Base-by-base conservation (phyloP, 2,113 vertebrate genomes). In the Motacilla alba region DNA sequence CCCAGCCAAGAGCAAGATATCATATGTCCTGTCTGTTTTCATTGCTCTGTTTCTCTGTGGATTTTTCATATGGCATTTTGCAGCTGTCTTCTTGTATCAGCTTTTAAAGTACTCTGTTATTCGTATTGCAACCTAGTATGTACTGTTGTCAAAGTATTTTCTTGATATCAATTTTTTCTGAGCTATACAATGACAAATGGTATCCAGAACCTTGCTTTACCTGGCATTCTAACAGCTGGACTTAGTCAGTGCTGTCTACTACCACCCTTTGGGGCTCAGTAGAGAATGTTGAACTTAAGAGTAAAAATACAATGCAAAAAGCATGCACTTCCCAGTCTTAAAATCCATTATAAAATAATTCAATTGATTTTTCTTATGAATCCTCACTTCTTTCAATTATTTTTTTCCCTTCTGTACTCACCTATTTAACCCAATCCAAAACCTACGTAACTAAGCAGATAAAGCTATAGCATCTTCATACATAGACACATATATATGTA, bases 71-170 rank as follows among this genome's bases (percentile, higher is more conserved):
- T 7, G 13, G 39, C 60, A 70, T 89, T 92, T 90, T 69, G 76
- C 88, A 96, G 86, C 83, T 94, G 85, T 89, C 79, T 77, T n/a
- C 43, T 35, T 78, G 30, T 66, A 86, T 87, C 70, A 87, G 35
- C 28, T 83, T 93, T 68, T 76, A 44, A 83, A 75, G 5, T 79
- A 39, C 33, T 72, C 66, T 47, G 9, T 53, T 84, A 41, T 89
- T 85, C 0, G 5, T 16, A 1, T 58, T 68, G 52, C 66, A 35
- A 28, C 47, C 62, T 56, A 20, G 19, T 21, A 37, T 1, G 2
- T 60, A 41, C 30, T 82, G 21, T 31, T 3, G 2, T 28, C 47
- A 20, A 68, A 47, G 27, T 53, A 49, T 64, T 69, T 85, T 68
- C 62, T 79, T 56, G 17, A 23, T 68, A 68, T 15, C 23, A 56